These are phyloP conservation scores for Leuciscus waleckii DNA, from an alignment of 2,797 vertebrate genomes.

Conservation along the genomic window DNA sequence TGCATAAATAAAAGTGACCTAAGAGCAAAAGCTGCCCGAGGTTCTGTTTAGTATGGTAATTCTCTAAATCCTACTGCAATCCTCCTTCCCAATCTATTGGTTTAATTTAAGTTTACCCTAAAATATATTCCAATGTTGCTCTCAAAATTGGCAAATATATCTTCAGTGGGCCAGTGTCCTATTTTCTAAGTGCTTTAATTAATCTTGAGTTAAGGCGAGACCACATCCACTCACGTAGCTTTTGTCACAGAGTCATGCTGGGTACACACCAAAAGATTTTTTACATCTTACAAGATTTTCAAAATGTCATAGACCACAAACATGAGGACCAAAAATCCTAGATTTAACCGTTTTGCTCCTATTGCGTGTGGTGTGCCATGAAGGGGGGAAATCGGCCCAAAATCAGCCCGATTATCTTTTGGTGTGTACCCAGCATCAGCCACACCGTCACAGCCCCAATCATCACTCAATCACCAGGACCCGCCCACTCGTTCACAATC, in stretches of 20 bases:
- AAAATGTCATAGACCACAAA: no score
- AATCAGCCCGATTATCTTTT: no score
- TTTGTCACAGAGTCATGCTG: not conserved
- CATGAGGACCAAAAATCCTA: no score
- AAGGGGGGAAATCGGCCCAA: no score
- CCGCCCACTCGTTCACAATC: no score
- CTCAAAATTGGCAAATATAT: constrained; percentile 24
- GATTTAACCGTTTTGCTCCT: no score
- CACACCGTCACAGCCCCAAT: no score
- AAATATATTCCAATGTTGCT: constrained; percentile 26
- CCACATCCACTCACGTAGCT: constrained; percentile 3
- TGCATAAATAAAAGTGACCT: constrained; percentile 54
- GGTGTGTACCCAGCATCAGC: no score
- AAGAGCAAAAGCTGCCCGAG: constrained; percentile 27
- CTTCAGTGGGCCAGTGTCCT: constrained; percentile 25
- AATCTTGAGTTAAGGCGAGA: constrained; percentile 35
- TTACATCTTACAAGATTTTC: no score
- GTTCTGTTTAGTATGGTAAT: constrained; percentile 46
- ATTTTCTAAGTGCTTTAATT: constrained; percentile 42
- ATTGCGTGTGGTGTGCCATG: no score
- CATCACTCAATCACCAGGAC: no score
- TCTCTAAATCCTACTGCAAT: constrained; percentile 39
- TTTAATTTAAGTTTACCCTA: constrained; percentile 42
- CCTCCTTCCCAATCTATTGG: constrained; percentile 32
- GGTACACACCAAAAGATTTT: no score